Evolutionary conservation across 1,140 invertebrate species (phyloP).

Genomic region (Drosophila insularis): DNA sequence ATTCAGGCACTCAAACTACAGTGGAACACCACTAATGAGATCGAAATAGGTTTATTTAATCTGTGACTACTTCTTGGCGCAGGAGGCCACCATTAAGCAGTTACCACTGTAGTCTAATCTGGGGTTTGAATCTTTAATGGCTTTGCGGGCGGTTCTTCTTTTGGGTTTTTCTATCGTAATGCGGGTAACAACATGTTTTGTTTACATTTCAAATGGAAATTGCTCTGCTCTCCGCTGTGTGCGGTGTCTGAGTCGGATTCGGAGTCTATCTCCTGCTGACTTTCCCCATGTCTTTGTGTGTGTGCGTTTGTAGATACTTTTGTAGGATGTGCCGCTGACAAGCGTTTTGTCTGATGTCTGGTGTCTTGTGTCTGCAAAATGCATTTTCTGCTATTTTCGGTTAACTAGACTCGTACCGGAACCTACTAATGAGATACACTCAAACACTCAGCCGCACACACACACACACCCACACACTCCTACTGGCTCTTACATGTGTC

Average conservation of each 20-base stretch:
- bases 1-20: not conserved
- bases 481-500: constrained; percentile 5
- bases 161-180: constrained; percentile 53
- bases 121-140: constrained; percentile 50
- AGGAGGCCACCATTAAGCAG: constrained; percentile 1
- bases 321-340: constrained; percentile 18
- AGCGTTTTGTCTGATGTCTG: constrained; percentile 4
- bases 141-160: constrained; percentile 39
- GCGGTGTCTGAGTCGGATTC: constrained; percentile 7
- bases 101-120: constrained; percentile 34
- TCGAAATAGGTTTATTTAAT: not conserved
- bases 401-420: constrained; percentile 22
- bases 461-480: not conserved
- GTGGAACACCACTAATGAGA: not conserved
- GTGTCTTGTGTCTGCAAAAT: constrained; percentile 55
- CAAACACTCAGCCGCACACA: constrained; percentile 4
- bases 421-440: constrained; percentile 39
- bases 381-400: constrained; percentile 62
- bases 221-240: constrained; percentile 43
- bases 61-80: too few relatives aligned
- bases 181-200: constrained; percentile 69
- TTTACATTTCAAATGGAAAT: constrained; percentile 76
- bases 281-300: constrained; percentile 16
- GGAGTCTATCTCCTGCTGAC: constrained; percentile 47
- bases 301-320: constrained; percentile 13